Conservation (phyloP, 1,140 invertebrate genomes). For the Drosophila suzukii region DNA sequence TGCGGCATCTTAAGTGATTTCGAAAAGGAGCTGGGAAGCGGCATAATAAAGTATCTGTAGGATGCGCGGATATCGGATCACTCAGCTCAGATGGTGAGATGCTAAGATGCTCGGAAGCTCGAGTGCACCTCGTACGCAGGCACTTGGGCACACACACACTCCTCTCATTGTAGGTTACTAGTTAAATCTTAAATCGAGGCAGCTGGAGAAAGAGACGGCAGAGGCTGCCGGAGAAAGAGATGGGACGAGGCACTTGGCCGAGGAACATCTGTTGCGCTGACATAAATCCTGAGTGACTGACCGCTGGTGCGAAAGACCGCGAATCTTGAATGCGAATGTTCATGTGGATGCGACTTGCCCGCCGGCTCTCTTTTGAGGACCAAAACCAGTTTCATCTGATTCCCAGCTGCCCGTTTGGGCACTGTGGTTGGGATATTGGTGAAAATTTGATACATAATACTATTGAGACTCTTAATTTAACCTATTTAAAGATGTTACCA, state of each 20-base stretch:
- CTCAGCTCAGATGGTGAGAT: constrained; percentile 27
- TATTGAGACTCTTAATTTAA: not conserved
- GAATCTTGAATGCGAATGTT: constrained; percentile 31
- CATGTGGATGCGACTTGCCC: constrained; percentile 44
- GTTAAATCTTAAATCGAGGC: constrained; percentile 34
- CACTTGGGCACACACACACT: constrained; percentile 62
- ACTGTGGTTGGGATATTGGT: constrained; percentile 7
- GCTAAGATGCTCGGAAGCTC: constrained; percentile 14
- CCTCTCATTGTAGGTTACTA: constrained; percentile 71
- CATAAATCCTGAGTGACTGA: constrained; percentile 83
- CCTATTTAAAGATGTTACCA: no score
- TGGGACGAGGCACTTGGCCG: constrained; percentile 56
- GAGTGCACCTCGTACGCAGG: constrained; percentile 69
- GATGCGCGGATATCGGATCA: constrained; percentile 49
- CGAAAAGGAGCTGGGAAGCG: constrained; percentile 30
- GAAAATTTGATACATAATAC: not conserved
- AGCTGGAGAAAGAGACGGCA: constrained; percentile 30
- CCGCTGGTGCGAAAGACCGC: constrained; percentile 79
- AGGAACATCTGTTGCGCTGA: constrained; percentile 77
- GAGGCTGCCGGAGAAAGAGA: constrained; percentile 6
- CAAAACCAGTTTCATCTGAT: constrained; percentile 33
- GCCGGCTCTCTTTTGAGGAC: constrained; percentile 37
- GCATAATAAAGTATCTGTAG: constrained; percentile 29
- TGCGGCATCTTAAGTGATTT: constrained; percentile 74
- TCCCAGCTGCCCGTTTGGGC: constrained; percentile 44